Evolutionary conservation across 2,113 vertebrate genomes (phyloP).

Genomic region (Tenrec ecaudatus): DNA sequence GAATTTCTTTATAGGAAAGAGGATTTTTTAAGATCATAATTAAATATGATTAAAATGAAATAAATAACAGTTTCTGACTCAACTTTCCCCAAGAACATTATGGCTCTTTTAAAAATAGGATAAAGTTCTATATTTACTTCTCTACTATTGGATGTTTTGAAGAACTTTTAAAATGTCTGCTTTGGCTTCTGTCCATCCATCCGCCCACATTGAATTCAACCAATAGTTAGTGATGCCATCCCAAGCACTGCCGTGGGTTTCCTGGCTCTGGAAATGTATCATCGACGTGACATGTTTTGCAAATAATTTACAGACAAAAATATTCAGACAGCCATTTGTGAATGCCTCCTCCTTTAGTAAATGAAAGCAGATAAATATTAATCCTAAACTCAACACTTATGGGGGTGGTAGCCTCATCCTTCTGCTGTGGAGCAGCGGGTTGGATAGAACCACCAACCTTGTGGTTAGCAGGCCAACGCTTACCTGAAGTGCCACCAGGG

Average conservation of each 20-base stretch:
- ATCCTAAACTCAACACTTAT: no score
- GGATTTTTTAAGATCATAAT: not conserved
- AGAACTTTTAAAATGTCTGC: no score
- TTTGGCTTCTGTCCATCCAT: no score
- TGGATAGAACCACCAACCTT: not conserved
- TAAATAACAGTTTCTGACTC: not conserved
- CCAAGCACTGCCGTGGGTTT: not conserved
- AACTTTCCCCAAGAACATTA: not conserved
- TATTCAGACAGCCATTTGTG: not conserved
- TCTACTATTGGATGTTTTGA: not conserved
- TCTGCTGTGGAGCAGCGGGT: no score
- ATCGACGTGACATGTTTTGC: not conserved
- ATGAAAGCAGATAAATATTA: not conserved
- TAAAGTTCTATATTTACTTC: conserved; percentile 37
- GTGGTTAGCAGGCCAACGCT: not conserved
- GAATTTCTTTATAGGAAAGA: not conserved
- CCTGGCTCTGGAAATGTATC: not conserved
- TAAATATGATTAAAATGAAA: no score
- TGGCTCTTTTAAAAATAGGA: not conserved
- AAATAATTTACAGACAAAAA: conserved; percentile 32
- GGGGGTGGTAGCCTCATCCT: no score
- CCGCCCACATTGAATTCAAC: not conserved
- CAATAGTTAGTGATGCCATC: conserved; percentile 21
- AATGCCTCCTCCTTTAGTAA: not conserved
- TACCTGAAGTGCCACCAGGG: no score